These are phyloP conservation scores for Aethes cnicana DNA, from an alignment of 2,888 invertebrate species.

Conservation along the genomic window DNA sequence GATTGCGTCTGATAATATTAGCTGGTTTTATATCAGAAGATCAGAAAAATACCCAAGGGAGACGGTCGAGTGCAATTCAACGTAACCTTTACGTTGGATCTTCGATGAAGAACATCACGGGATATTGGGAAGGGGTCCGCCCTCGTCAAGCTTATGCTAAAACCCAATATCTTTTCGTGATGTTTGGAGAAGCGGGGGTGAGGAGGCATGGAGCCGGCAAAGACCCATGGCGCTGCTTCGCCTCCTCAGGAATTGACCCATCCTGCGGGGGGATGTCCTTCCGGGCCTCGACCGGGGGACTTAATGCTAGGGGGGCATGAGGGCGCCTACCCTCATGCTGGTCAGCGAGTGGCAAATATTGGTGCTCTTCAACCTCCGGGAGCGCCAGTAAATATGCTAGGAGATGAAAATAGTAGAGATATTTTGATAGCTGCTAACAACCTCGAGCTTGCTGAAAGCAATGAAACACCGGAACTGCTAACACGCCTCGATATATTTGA, in stretches of 20 bases:
- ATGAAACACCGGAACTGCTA: background rate
- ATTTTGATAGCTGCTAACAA: too few relatives aligned
- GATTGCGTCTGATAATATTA: too few relatives aligned
- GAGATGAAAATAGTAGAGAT: background rate
- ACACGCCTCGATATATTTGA: background rate
- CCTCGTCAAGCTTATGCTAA: background rate
- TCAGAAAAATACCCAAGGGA: too few relatives aligned
- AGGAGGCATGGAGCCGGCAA: background rate
- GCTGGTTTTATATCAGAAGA: too few relatives aligned
- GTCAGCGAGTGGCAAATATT: constrained; percentile 31
- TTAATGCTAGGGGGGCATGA: constrained; percentile 25
- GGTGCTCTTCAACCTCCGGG: background rate
- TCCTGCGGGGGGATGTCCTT: constrained; percentile 29
- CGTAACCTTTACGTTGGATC: too few relatives aligned
- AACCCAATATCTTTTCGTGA: background rate
- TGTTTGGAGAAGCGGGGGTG: background rate
- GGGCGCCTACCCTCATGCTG: constrained; percentile 34
- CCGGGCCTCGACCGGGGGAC: constrained; percentile 36
- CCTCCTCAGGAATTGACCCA: background rate
- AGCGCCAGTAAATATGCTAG: too few relatives aligned
- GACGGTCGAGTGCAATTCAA: too few relatives aligned
- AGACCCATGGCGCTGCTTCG: background rate
- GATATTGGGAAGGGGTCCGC: background rate
- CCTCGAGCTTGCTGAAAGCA: too few relatives aligned
- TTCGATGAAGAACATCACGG: background rate